phyloP scores from a whole-genome alignment of 2,888 invertebrate species.

The Tipula unca region DNA sequence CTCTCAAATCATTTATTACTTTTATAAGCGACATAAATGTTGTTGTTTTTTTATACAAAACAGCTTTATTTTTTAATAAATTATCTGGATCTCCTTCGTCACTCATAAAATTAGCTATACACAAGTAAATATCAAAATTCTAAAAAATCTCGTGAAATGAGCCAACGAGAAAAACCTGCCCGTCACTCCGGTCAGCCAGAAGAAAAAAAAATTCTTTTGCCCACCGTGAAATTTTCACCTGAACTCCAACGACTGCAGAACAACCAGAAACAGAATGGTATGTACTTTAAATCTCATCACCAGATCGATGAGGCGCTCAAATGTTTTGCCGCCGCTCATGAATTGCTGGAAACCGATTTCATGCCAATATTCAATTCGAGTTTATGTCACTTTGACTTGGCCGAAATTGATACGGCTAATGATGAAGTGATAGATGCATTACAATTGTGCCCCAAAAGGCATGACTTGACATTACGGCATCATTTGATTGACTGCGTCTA shows the following conservation, averaged over 20 bases:
- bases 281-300: not conserved
- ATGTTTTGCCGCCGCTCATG: not conserved
- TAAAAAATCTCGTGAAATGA: too few species aligned
- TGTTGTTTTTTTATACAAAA: too few species aligned
- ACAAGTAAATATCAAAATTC: not conserved
- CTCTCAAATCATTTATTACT: too few species aligned
- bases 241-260: not conserved
- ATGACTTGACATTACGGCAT: not conserved
- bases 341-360: not conserved
- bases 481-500: not conserved
- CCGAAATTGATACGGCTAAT: not conserved
- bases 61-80: not conserved
- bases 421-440: not conserved
- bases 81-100: not conserved
- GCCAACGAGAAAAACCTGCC: not conserved
- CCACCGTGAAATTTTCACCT: not conserved
- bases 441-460: not conserved
- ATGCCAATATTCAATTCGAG: not conserved
- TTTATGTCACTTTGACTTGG: not conserved
- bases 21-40: too few species aligned
- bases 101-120: not conserved
- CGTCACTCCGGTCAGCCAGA: not conserved
- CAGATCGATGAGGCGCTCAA: not conserved
- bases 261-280: not conserved
- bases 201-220: not conserved